These are phyloP conservation scores for Lepus oiostolus DNA, from an alignment of 2,797 vertebrate species.

Conservation along the genomic window DNA sequence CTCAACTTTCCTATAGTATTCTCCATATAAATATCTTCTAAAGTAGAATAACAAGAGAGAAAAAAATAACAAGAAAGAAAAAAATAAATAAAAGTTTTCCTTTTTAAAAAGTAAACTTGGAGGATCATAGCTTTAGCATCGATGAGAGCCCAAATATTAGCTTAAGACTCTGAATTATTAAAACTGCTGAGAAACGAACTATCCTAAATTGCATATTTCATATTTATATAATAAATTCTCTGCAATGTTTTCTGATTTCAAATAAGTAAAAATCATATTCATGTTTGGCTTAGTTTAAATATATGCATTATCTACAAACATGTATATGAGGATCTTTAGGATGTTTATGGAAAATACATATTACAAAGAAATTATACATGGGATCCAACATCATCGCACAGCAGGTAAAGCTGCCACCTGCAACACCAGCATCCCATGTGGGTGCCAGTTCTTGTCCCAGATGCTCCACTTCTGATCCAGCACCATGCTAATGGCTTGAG, in stretches of 20 bases:
- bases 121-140: background rate
- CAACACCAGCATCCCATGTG: no score
- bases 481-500: no score
- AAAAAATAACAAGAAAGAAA: background rate
- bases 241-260: conserved; percentile 5
- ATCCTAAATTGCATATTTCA: background rate
- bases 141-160: conserved; percentile 16
- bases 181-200: background rate
- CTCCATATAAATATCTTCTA: background rate
- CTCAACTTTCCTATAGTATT: background rate
- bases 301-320: no score
- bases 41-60: background rate
- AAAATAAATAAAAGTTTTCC: background rate
- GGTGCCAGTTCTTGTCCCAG: no score
- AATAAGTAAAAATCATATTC: background rate
- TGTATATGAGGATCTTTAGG: no score
- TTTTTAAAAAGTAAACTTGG: background rate
- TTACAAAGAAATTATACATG: no score
- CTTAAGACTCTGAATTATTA: background rate
- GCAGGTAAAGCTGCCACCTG: no score
- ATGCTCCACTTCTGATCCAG: no score
- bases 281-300: no score
- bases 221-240: background rate
- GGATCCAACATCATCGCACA: no score
- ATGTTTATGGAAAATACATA: no score